These are phyloP conservation scores for Nymphalis io DNA, from an alignment of 1,140 invertebrate genomes.

Conservation along the genomic window DNA sequence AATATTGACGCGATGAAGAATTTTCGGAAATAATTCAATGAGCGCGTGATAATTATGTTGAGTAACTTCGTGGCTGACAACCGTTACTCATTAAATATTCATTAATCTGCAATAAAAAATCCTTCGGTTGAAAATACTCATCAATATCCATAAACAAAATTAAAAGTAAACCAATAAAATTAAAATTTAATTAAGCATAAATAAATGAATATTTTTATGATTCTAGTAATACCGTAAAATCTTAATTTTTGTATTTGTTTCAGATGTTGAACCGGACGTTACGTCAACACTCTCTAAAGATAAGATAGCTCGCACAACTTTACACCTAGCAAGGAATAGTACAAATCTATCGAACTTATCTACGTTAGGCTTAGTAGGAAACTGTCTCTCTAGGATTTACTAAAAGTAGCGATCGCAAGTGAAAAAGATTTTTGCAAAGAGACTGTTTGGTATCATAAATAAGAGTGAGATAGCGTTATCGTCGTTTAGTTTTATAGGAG, in stretches of 20 bases:
- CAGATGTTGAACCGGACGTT: constrained; percentile 78
- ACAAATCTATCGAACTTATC: constrained; percentile 73
- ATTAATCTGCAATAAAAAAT: constrained; percentile 47
- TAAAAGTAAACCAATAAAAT: neutral
- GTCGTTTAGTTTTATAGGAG: constrained; percentile 60
- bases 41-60: constrained; percentile 60
- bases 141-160: constrained; percentile 20
- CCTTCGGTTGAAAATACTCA: constrained; percentile 22
- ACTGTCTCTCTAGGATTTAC: constrained; percentile 19
- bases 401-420: constrained; percentile 29
- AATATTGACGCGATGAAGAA: constrained; percentile 54
- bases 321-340: constrained; percentile 53
- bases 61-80: constrained; percentile 50
- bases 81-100: constrained; percentile 67
- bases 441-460: constrained; percentile 62
- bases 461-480: constrained; percentile 61
- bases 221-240: neutral
- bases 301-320: constrained; percentile 48
- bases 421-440: constrained; percentile 38
- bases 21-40: constrained; percentile 62
- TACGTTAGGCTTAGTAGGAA: constrained; percentile 26
- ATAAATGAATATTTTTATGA: neutral
- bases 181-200: neutral
- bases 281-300: constrained; percentile 46
- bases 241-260: constrained; percentile 55